phyloP scores from a whole-genome alignment of 2,888 invertebrate genomes.

The Piscicola geometra region DNA sequence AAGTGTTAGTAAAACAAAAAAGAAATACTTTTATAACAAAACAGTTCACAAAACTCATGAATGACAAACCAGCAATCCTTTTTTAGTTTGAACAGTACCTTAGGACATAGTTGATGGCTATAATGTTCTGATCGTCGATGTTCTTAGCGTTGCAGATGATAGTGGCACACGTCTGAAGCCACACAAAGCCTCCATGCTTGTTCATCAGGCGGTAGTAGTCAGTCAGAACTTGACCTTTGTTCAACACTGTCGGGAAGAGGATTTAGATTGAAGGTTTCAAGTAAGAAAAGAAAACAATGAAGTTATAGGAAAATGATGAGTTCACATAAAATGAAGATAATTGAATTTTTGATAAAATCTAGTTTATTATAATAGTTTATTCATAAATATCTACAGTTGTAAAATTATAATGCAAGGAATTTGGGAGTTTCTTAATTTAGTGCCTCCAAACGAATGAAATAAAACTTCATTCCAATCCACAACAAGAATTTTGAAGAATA shows the following conservation, averaged over 20 bases:
- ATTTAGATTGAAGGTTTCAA: not conserved
- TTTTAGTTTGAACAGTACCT: constrained; percentile 62
- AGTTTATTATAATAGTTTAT: too few relatives aligned
- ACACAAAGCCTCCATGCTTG: constrained; percentile 89
- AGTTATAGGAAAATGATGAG: too few relatives aligned
- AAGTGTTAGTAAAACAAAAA: not conserved
- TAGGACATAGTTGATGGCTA: constrained; percentile 92
- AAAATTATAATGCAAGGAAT: too few relatives aligned
- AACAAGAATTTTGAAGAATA: too few relatives aligned
- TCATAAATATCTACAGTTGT: too few relatives aligned
- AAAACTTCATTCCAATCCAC: too few relatives aligned
- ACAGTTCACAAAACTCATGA: not conserved
- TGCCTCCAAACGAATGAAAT: too few relatives aligned
- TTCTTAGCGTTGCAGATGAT: constrained; percentile 92
- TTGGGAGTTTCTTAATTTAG: too few relatives aligned
- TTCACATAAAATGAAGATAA: too few relatives aligned
- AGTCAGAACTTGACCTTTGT: constrained; percentile 91
- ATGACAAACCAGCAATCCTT: not conserved
- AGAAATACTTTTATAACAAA: not conserved
- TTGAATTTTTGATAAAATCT: too few relatives aligned
- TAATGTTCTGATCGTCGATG: constrained; percentile 92
- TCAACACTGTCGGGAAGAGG: constrained; percentile 51
- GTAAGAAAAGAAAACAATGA: too few relatives aligned
- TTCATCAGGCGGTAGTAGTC: constrained; percentile 94
- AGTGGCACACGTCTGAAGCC: constrained; percentile 94